Percentiles rank a stretch among this genome's conserved stretches.
These are phyloP conservation scores for Rhagium mordax DNA, from an alignment of 2,888 invertebrate species.

Conservation along the genomic window DNA sequence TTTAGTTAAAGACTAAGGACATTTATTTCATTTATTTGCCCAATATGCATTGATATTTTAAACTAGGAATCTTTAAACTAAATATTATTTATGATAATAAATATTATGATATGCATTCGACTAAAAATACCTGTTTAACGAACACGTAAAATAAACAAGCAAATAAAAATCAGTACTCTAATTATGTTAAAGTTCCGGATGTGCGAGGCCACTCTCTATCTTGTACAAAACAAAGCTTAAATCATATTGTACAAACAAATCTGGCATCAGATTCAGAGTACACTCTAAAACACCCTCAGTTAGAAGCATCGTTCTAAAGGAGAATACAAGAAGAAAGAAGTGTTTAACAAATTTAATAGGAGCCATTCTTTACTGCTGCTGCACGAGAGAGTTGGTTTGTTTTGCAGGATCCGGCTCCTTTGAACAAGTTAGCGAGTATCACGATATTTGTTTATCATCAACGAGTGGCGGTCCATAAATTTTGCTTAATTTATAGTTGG, in stretches of 20 bases:
- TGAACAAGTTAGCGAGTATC: not conserved
- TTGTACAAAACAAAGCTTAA: not conserved
- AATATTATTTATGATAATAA: too few relatives aligned
- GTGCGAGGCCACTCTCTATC: too few relatives aligned
- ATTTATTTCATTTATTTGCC: too few relatives aligned
- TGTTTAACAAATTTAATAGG: not conserved
- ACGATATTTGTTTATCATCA: constrained; percentile 8
- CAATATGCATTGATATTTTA: too few relatives aligned
- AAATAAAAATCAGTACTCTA: too few relatives aligned
- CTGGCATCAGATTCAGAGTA: not conserved
- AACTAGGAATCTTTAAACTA: too few relatives aligned
- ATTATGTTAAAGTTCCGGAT: too few relatives aligned
- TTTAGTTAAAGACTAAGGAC: too few relatives aligned
- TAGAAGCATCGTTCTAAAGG: not conserved
- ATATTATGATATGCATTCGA: too few relatives aligned
- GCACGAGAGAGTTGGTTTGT: not conserved
- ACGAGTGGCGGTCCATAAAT: not conserved
- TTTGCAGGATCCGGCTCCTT: not conserved
- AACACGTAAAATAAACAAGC: too few relatives aligned
- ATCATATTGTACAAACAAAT: not conserved
- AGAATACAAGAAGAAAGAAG: not conserved
- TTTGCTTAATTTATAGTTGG: not conserved
- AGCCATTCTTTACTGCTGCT: not conserved
- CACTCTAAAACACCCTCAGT: not conserved
- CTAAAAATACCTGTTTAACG: too few relatives aligned